These are phyloP conservation scores for Lacerta agilis DNA, from an alignment of 2,797 vertebrate genomes.

Conservation along the genomic window DNA sequence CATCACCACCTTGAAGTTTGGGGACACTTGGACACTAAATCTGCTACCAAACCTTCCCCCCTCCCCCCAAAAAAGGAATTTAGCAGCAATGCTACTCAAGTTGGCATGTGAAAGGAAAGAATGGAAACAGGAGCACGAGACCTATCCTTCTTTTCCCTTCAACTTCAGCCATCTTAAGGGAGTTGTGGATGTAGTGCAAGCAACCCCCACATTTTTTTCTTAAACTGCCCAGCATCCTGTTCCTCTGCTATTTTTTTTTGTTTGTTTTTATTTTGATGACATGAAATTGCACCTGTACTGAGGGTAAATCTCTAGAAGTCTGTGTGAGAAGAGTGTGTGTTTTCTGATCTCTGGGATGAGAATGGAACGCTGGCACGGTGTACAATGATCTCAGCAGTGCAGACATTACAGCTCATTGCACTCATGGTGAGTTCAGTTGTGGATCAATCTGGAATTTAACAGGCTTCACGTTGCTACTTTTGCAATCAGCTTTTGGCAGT, in stretches of 20 bases:
- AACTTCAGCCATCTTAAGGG: background rate
- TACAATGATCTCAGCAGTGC: slow-evolving; percentile 12
- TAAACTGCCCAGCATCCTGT: background rate
- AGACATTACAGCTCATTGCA: slow-evolving; percentile 9
- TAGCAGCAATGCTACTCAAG: background rate
- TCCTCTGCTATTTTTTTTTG: background rate
- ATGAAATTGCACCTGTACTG: background rate
- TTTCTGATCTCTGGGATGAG: background rate
- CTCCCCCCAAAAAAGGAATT: too few species aligned
- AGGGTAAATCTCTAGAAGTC: background rate
- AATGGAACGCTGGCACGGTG: background rate
- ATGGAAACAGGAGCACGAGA: background rate
- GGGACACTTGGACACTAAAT: background rate
- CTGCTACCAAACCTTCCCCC: background rate
- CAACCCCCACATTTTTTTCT: background rate
- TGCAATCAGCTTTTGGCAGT: background rate
- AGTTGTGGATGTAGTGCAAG: background rate
- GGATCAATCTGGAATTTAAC: slow-evolving; percentile 33
- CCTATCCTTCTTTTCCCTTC: background rate
- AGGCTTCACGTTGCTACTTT: slow-evolving; percentile 21
- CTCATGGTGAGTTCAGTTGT: slow-evolving; percentile 9
- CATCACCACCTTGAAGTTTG: background rate
- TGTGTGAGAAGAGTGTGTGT: background rate
- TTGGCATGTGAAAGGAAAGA: background rate
- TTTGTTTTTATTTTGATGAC: background rate